Evolutionary conservation across 2,797 vertebrate species (phyloP).

Genomic region (Clarias pachynema): DNA sequence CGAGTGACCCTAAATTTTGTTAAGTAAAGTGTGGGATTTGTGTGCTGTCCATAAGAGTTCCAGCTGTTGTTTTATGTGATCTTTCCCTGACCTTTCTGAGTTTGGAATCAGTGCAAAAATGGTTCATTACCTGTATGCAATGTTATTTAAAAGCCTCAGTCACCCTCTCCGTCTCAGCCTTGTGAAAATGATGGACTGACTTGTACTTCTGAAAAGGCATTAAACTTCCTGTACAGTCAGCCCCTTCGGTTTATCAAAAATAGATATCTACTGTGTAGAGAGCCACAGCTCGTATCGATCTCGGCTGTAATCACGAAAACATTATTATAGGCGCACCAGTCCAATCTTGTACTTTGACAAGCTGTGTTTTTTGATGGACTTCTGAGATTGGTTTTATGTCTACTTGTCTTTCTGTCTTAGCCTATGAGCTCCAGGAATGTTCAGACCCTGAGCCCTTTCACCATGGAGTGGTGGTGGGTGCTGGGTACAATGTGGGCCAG

Average conservation of each 20-base stretch:
- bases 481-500: slow-evolving; percentile 94
- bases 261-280: slow-evolving; percentile 22
- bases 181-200: slow-evolving; percentile 17
- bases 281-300: slow-evolving; percentile 26
- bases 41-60: not conserved
- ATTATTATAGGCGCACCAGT: slow-evolving; percentile 36
- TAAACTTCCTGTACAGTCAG: slow-evolving; percentile 32
- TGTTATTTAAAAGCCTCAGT: slow-evolving; percentile 15
- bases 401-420: slow-evolving; percentile 42
- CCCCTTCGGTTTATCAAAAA: slow-evolving; percentile 39
- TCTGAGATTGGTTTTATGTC: slow-evolving; percentile 38
- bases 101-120: not conserved
- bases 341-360: slow-evolving; percentile 34
- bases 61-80: slow-evolving; percentile 8
- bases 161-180: not conserved
- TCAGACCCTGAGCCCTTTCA: slow-evolving; percentile 94
- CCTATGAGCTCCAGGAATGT: slow-evolving; percentile 91
- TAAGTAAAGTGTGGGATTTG: not conserved
- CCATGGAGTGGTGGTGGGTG: slow-evolving; percentile 89
- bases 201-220: slow-evolving; percentile 23
- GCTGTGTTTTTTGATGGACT: slow-evolving; percentile 33
- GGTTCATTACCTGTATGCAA: not conserved
- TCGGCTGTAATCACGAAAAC: slow-evolving; percentile 40
- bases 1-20: slow-evolving; percentile 3
- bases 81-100: slow-evolving; percentile 11